phyloP scores from a whole-genome alignment of 2,888 invertebrate genomes.

The Branchinecta sandiegonensis region DNA sequence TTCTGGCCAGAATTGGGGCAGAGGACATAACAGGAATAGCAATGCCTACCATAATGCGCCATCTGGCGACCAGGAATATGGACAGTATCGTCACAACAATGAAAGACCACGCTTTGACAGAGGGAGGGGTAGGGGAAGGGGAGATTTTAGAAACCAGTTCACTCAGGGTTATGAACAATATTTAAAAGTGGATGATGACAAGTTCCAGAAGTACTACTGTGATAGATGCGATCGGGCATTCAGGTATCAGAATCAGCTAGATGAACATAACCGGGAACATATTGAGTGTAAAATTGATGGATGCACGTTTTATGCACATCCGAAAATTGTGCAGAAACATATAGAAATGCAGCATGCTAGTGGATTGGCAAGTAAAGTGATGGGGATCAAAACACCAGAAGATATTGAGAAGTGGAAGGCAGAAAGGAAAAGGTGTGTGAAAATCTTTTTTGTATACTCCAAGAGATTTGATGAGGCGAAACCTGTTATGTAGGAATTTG shows the following conservation, averaged over 20 bases:
- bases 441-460: too few relatives aligned
- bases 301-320: slow-evolving; percentile 62
- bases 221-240: slow-evolving; percentile 71
- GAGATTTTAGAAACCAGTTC: too few relatives aligned
- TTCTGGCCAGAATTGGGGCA: too few relatives aligned
- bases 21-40: too few relatives aligned
- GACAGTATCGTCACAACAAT: too few relatives aligned
- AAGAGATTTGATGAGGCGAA: too few relatives aligned
- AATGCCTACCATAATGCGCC: too few relatives aligned
- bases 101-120: too few relatives aligned
- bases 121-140: too few relatives aligned
- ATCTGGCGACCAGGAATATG: too few relatives aligned
- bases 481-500: too few relatives aligned
- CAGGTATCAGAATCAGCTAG: slow-evolving; percentile 42
- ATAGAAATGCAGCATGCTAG: slow-evolving; percentile 65
- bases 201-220: slow-evolving; percentile 30
- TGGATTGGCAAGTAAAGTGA: slow-evolving; percentile 65
- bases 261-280: slow-evolving; percentile 57
- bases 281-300: slow-evolving; percentile 62
- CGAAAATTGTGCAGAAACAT: slow-evolving; percentile 62
- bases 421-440: slow-evolving; percentile 50
- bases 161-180: slow-evolving; percentile 4
- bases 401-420: slow-evolving; percentile 69
- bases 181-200: slow-evolving; percentile 1
- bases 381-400: slow-evolving; percentile 56